Percentiles rank a stretch among this genome's conserved stretches.
These are phyloP conservation scores for Castor canadensis DNA, from an alignment of 2,113 vertebrate genomes.

Conservation along the genomic window DNA sequence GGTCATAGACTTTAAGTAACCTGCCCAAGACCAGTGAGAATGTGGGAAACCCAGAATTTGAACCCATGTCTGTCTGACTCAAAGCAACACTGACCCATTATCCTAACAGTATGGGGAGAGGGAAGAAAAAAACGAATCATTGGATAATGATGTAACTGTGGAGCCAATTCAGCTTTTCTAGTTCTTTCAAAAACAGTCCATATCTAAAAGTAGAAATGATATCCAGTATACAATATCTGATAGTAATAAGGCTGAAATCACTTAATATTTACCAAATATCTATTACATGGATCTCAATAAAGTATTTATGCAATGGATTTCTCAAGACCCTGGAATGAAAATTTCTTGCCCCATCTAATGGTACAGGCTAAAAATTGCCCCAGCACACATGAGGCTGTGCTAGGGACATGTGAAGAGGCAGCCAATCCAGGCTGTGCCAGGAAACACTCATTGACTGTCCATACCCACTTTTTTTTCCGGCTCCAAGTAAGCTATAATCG, in stretches of 20 bases:
- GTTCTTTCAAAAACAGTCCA: not conserved
- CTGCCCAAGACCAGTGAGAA: not conserved
- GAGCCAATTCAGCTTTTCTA: not conserved
- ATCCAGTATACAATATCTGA: not conserved
- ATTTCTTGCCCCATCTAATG: too few relatives aligned
- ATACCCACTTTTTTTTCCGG: not conserved
- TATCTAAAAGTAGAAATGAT: not conserved
- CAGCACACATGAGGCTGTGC: accelerated
- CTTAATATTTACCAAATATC: not conserved
- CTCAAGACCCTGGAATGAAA: not conserved
- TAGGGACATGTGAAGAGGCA: not conserved
- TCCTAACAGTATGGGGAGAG: not conserved
- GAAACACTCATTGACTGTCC: not conserved
- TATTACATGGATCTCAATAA: not conserved
- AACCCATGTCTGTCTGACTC: not conserved
- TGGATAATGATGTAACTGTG: not conserved
- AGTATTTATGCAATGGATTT: not conserved
- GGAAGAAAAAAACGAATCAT: not conserved
- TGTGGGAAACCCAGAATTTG: not conserved
- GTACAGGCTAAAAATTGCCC: not conserved
- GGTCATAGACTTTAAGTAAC: not conserved
- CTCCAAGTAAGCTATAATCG: not conserved
- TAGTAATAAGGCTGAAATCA: not conserved
- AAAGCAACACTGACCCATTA: not conserved
- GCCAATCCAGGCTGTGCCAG: not conserved